Conservation (phyloP, 2,113 vertebrate species). For the Fulmarus glacialis region DNA sequence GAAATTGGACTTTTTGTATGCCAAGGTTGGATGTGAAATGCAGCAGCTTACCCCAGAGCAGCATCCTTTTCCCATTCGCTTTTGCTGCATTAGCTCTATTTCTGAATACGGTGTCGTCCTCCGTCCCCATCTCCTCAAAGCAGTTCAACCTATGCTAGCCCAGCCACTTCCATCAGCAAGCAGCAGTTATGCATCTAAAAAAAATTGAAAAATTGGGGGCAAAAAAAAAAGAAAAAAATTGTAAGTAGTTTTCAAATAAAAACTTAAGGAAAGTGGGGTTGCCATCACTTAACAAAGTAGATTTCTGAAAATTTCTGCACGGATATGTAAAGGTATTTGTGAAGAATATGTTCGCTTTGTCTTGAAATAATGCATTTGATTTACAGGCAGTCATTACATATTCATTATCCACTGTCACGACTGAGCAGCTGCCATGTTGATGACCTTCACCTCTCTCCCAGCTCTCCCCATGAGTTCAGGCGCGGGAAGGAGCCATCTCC, state of each 20-base stretch:
- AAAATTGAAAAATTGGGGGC: not conserved
- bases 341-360: not conserved
- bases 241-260: not conserved
- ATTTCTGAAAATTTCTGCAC: not conserved
- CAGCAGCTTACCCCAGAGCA: not conserved
- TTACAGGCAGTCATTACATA: not conserved
- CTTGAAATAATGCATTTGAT: not conserved
- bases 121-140: not conserved
- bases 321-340: not conserved
- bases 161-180: not conserved
- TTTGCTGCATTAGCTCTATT: not conserved
- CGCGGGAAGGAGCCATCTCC: too few relatives aligned
- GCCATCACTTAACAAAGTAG: not conserved
- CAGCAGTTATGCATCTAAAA: not conserved
- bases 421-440: not conserved
- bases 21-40: not conserved
- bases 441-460: not conserved
- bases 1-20: not conserved
- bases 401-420: not conserved
- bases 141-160: not conserved
- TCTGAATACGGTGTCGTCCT: rapidly evolving
- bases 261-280: not conserved
- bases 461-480: not conserved
- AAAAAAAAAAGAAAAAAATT: not conserved
- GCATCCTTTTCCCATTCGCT: not conserved